These are phyloP conservation scores for Charadrius vociferus DNA, from an alignment of 2,113 vertebrate species.

Conservation along the genomic window DNA sequence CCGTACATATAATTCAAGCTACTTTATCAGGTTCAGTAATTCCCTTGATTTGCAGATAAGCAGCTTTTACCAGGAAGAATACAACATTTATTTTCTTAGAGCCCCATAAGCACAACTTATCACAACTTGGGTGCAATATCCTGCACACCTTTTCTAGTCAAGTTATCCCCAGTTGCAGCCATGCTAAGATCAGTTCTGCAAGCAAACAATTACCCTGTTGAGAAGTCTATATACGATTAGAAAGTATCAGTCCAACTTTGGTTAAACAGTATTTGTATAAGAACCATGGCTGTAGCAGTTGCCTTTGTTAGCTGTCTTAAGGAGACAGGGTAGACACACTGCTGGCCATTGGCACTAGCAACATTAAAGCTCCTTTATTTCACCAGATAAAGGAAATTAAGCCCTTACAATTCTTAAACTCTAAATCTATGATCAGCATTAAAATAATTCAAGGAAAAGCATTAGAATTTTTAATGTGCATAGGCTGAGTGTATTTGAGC, in stretches of 20 bases:
- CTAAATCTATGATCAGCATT: not conserved
- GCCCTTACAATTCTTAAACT: not conserved
- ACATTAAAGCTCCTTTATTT: not conserved
- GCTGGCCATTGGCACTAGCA: no score
- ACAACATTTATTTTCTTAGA: not conserved
- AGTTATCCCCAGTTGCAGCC: not conserved
- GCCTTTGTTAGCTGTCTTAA: not conserved
- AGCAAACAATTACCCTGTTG: not conserved
- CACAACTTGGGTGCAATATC: not conserved
- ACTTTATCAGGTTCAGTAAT: not conserved
- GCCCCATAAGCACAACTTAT: not conserved
- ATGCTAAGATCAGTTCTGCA: not conserved
- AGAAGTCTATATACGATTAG: not conserved
- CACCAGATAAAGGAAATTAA: not conserved
- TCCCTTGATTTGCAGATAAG: not conserved
- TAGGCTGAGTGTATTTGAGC: not conserved
- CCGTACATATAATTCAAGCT: not conserved
- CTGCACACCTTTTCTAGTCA: not conserved
- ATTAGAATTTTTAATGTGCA: not conserved
- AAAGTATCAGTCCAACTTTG: not conserved
- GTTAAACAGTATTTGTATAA: not conserved
- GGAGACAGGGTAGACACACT: not conserved
- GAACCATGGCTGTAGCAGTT: fast-evolving
- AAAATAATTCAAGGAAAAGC: not conserved
- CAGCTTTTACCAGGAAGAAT: not conserved